phyloP scores from a whole-genome alignment of 2,113 vertebrate species.

The Strix uralensis region DNA sequence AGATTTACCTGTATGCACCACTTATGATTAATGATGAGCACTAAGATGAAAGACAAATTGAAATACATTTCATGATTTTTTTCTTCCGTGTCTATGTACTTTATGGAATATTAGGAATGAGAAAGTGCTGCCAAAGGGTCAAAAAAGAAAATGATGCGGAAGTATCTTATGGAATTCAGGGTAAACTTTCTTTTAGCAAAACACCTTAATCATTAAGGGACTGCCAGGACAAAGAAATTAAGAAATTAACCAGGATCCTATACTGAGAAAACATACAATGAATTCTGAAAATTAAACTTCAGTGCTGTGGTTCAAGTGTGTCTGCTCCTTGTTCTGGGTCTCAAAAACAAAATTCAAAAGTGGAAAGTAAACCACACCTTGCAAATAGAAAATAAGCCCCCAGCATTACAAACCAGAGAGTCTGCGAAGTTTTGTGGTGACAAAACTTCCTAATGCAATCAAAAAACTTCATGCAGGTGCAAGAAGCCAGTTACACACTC shows the following conservation, averaged over 20 bases:
- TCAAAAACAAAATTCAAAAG: neutral
- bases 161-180: neutral
- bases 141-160: neutral
- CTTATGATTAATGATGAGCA: slow-evolving; percentile 14
- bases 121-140: neutral
- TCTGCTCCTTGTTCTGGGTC: neutral
- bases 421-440: neutral
- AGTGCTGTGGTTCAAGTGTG: neutral
- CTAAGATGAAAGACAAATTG: slow-evolving; percentile 5
- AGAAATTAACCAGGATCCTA: neutral
- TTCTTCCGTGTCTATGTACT: neutral
- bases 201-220: neutral
- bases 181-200: neutral
- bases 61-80: neutral
- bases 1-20: neutral
- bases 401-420: neutral
- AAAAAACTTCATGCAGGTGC: neutral
- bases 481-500: neutral
- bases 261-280: neutral
- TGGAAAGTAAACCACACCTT: neutral
- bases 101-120: neutral
- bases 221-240: neutral
- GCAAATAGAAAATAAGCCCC: neutral
- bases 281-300: neutral
- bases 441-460: neutral